Percentiles rank a stretch among this genome's conserved stretches.
These are phyloP conservation scores for Sinella curviseta DNA, from an alignment of 1,140 invertebrate genomes.

Conservation along the genomic window DNA sequence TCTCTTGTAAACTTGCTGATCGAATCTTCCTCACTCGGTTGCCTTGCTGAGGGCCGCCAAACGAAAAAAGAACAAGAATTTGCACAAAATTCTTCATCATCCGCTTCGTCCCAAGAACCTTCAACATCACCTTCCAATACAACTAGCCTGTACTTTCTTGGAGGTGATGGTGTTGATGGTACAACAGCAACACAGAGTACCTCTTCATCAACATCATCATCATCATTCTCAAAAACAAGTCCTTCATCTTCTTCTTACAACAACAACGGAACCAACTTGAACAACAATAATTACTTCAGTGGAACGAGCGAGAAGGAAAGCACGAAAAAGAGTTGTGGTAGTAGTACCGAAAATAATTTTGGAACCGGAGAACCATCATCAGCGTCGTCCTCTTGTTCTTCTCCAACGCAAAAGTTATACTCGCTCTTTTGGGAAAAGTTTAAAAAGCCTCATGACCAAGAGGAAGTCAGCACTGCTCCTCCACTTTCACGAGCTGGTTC, in stretches of 20 bases:
- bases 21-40: slow-evolving; percentile 6
- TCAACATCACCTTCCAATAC: not conserved
- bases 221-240: not conserved
- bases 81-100: slow-evolving; percentile 10
- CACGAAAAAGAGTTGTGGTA: not conserved
- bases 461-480: too few species aligned
- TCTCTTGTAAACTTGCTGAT: slow-evolving; percentile 24
- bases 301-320: not conserved
- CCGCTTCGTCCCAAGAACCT: not conserved
- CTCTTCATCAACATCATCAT: not conserved
- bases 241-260: not conserved
- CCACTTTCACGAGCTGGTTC: too few species aligned
- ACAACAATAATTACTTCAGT: slow-evolving; percentile 22
- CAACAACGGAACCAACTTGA: slow-evolving; percentile 10
- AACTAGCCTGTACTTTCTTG: not conserved
- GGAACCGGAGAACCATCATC: not conserved
- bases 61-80: not conserved
- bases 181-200: not conserved
- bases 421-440: not conserved
- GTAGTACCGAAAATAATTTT: too few species aligned
- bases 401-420: slow-evolving; percentile 3
- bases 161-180: not conserved
- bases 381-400: too few species aligned
- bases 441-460: not conserved
- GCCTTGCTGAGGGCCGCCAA: not conserved